Percentiles rank a stretch among this genome's conserved stretches.
These are phyloP conservation scores for Patagioenas fasciata DNA, from an alignment of 2,113 vertebrate genomes.

Conservation along the genomic window DNA sequence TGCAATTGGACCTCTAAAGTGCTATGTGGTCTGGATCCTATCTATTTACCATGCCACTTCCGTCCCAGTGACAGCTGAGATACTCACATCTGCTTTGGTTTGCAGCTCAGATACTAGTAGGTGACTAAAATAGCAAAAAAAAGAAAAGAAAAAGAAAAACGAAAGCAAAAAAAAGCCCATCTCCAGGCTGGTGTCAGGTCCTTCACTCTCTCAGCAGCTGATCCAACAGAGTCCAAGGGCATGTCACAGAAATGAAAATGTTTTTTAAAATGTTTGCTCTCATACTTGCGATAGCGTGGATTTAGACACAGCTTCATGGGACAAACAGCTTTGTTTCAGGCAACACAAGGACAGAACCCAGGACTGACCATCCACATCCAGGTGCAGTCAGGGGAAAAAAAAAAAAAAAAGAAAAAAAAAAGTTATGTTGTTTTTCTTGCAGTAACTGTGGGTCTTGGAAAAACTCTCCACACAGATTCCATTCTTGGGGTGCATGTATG, in stretches of 20 bases:
- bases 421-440: background rate
- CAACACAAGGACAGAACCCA: background rate
- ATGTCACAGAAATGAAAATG: background rate
- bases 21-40: background rate
- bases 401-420: background rate
- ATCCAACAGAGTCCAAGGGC: background rate
- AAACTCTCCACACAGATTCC: background rate
- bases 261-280: background rate
- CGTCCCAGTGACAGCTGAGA: background rate
- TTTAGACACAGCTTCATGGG: background rate
- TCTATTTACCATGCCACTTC: conserved; percentile 31
- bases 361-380: background rate
- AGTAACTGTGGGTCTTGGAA: background rate
- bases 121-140: background rate
- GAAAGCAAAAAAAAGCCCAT: background rate
- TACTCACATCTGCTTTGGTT: conserved; percentile 20
- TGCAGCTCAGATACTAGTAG: background rate
- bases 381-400: background rate
- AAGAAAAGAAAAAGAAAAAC: no score
- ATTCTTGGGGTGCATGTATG: accelerated
- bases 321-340: background rate
- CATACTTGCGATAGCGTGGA: background rate
- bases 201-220: conserved; percentile 1
- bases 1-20: conserved; percentile 38
- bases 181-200: background rate